Conservation (phyloP, 1,140 invertebrate species). For the Halyomorpha halys region DNA sequence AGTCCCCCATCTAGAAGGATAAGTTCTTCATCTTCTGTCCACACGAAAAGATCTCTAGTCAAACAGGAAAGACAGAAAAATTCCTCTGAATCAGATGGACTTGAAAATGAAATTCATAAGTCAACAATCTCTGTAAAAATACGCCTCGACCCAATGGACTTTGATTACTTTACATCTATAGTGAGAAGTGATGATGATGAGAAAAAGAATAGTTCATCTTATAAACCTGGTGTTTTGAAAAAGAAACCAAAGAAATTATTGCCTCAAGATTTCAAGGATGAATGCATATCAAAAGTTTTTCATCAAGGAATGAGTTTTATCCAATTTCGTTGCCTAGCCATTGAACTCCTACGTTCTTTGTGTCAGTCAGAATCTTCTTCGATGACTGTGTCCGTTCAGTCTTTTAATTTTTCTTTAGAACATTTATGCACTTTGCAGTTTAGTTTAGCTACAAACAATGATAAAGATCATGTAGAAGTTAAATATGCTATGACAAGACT, state of each 20-base stretch:
- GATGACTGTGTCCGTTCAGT: constrained; percentile 42
- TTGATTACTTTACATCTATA: constrained; percentile 50
- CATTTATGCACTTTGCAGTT: constrained; percentile 50
- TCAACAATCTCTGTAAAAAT: constrained; percentile 41
- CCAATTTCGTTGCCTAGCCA: constrained; percentile 47
- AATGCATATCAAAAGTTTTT: constrained; percentile 43
- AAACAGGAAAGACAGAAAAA: constrained; percentile 18
- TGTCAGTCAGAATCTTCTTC: constrained; percentile 40
- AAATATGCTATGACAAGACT: constrained; percentile 48
- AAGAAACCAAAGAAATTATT: constrained; percentile 36
- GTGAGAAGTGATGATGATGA: constrained; percentile 45
- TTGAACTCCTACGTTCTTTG: constrained; percentile 47
- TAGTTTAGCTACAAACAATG: constrained; percentile 32
- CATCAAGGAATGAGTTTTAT: constrained; percentile 43
- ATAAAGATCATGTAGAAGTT: constrained; percentile 38
- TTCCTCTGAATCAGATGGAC: constrained; percentile 17
- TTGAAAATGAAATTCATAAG: constrained; percentile 15
- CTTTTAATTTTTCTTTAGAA: constrained; percentile 49
- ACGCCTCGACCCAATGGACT: constrained; percentile 48
- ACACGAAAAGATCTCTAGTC: constrained; percentile 31
- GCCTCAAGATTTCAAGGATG: constrained; percentile 44
- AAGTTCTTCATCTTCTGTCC: constrained; percentile 16
- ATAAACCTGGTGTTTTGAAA: constrained; percentile 14
- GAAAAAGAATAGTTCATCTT: constrained; percentile 30
- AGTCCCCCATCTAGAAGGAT: constrained; percentile 13